Evolutionary conservation across 1,140 invertebrate species (phyloP).

Genomic region (Parapsyche elsis): DNA sequence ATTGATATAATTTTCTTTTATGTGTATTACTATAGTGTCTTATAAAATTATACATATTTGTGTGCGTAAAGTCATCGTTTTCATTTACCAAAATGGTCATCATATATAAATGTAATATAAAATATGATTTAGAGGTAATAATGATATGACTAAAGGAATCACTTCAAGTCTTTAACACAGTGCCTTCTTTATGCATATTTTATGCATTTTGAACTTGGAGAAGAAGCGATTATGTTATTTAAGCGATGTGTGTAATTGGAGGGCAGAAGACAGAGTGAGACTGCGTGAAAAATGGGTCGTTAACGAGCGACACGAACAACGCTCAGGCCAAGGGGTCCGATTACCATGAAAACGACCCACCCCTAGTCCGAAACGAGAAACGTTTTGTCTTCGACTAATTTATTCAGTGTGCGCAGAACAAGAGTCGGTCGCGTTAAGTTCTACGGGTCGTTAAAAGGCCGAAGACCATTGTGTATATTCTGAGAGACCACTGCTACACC

Average conservation of each 20-base stretch:
- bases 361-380: slow-evolving; percentile 14
- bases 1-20: too few species aligned
- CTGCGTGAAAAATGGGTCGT: neutral
- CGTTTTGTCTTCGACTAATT: slow-evolving; percentile 27
- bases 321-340: neutral
- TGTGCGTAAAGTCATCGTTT: too few species aligned
- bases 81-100: too few species aligned
- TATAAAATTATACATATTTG: too few species aligned
- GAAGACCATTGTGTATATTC: neutral
- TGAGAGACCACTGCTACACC: neutral
- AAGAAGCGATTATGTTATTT: too few species aligned
- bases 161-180: too few species aligned
- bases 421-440: neutral
- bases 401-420: slow-evolving; percentile 17
- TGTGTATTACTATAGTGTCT: too few species aligned
- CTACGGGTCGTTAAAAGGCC: neutral
- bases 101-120: too few species aligned
- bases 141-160: too few species aligned
- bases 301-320: neutral
- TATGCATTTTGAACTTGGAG: too few species aligned
- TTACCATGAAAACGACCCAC: slow-evolving; percentile 23
- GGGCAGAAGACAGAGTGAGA: neutral
- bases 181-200: too few species aligned
- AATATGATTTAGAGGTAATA: too few species aligned
- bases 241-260: neutral